These are phyloP conservation scores for Bruchidius siliquastri DNA, from an alignment of 2,888 invertebrate species.

Conservation along the genomic window DNA sequence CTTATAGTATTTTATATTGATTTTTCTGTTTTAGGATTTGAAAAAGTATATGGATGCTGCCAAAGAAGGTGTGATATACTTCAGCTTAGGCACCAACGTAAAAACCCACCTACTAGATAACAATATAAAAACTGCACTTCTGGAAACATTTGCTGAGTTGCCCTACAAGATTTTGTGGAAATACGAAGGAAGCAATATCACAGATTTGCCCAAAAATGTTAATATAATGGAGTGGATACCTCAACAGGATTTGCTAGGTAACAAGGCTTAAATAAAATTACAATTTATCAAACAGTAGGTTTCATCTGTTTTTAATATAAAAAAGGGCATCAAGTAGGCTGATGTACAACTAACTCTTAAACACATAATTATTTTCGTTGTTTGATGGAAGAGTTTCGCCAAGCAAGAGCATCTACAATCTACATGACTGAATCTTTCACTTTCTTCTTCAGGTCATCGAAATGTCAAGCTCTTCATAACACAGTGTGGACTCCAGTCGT, in stretches of 20 bases:
- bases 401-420: too few relatives aligned
- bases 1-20: neutral
- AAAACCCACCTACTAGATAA: constrained; percentile 16
- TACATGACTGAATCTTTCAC: too few relatives aligned
- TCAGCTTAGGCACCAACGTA: constrained; percentile 27
- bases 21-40: constrained; percentile 14
- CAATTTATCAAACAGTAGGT: too few relatives aligned
- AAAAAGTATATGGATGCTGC: constrained; percentile 17
- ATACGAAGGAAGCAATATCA: constrained; percentile 22
- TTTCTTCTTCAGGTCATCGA: constrained; percentile 14
- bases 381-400: too few relatives aligned
- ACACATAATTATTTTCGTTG: too few relatives aligned
- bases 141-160: constrained; percentile 18
- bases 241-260: constrained; percentile 27
- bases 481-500: constrained; percentile 38
- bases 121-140: constrained; percentile 11
- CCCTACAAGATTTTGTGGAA: constrained; percentile 31
- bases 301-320: too few relatives aligned
- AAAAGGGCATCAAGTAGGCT: neutral
- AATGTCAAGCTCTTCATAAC: constrained; percentile 19
- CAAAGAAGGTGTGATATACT: constrained; percentile 25
- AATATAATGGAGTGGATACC: constrained; percentile 27
- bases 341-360: too few relatives aligned
- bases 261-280: too few relatives aligned
- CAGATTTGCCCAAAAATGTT: constrained; percentile 22